Base-by-base conservation (phyloP, 2,888 invertebrate genomes). In the Lapara coniferarum region DNA sequence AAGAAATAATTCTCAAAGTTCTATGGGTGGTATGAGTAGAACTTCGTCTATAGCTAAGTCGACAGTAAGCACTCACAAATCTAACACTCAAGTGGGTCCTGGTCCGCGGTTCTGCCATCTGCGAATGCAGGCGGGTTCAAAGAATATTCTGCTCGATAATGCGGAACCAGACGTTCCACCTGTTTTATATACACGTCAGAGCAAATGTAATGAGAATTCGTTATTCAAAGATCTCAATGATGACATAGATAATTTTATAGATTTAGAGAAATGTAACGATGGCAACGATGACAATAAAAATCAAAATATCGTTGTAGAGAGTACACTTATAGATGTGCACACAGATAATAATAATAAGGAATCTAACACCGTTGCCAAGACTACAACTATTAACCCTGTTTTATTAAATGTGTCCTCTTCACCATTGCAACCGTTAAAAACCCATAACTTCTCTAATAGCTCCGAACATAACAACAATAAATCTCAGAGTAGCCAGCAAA, bases 81-180 rank as follows among this genome's bases (percentile, higher is more conserved):
- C 93, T 59, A 92, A 89, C 71, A 90, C 88, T 16, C 92, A 92
- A 79, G 93, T 94, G 0, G 94, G 94, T 2, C 94, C 94, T 13
- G 97, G 97, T 0, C 97, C 97, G 1, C 94, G 97, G 73, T 95
- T 96, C 78, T 97, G 97, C 80, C 96, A 97, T 68, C 94, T 97
- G 81, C 94, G 97, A 53, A 94, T 97, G 79, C 97, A 97, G 80
- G 96, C 96, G 8, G 97, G 97, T 8, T 96, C 97, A 13, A 97
- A 96, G 82, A 97, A 97, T 84, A 97, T 97, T 78, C 89, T 97
- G 7, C 90, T 97, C 37, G 97, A 97, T 85, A 97, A 97, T 79
- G 96, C 96, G 51, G 96, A 96, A 77, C 95, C 96, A 59, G 95
- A 95, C 74, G 95, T 96, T 46, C 95, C 96, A 14, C 97, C 97